Evolutionary conservation across 1,140 invertebrate genomes (phyloP).

Genomic region (Branchinecta lindahli): DNA sequence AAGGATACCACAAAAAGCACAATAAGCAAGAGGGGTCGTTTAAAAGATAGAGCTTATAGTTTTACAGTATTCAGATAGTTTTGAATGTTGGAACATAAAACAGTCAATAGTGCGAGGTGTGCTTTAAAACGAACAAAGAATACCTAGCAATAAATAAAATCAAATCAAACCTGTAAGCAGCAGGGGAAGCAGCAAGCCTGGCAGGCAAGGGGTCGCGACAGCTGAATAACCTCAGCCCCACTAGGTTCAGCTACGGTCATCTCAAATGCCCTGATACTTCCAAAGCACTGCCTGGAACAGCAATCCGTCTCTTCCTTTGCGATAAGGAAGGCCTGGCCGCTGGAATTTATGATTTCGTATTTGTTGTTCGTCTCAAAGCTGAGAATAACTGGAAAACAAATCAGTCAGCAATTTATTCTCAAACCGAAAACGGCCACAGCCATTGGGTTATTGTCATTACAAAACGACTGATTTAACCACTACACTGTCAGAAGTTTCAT

Average conservation of each 20-base stretch:
- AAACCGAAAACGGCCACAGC: too few relatives aligned
- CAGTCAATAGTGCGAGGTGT: background rate
- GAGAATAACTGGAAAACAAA: background rate
- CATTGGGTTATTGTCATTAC: too few relatives aligned
- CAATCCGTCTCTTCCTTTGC: constrained; percentile 68
- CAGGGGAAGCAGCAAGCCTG: constrained; percentile 63
- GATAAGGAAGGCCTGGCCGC: constrained; percentile 65
- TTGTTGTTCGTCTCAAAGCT: constrained; percentile 82
- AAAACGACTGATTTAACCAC: too few relatives aligned
- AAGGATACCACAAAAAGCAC: too few relatives aligned
- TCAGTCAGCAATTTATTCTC: too few relatives aligned
- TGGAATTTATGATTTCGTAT: constrained; percentile 55
- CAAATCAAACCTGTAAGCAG: constrained; percentile 70
- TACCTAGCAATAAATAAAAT: too few relatives aligned
- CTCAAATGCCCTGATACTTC: constrained; percentile 57
- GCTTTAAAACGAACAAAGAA: background rate
- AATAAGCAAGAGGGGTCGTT: too few relatives aligned
- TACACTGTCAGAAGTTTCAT: too few relatives aligned
- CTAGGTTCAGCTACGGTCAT: constrained; percentile 68
- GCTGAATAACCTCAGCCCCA: constrained; percentile 59
- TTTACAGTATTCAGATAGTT: background rate
- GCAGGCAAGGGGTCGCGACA: constrained; percentile 55
- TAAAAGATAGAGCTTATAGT: background rate
- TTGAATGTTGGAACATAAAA: background rate
- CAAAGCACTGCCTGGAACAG: constrained; percentile 59